phyloP scores from a whole-genome alignment of 2,797 vertebrate genomes.

The Adelosebastes latens region DNA sequence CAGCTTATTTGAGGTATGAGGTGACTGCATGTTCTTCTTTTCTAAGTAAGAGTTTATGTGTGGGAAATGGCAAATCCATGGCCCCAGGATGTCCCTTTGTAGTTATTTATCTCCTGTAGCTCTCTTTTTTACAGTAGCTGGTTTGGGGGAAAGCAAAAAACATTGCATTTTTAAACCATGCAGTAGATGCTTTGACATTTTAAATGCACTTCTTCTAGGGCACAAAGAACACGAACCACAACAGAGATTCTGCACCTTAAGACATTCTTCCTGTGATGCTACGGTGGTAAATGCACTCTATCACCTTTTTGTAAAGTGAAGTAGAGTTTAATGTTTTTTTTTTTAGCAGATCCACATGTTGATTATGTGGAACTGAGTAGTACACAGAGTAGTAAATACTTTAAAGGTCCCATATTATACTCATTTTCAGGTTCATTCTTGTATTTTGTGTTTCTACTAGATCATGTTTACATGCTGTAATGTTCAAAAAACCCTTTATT shows the following conservation, averaged over 20 bases:
- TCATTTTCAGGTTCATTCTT: too few relatives aligned
- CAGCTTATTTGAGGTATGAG: too few relatives aligned
- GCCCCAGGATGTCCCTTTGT: too few relatives aligned
- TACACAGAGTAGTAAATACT: not conserved
- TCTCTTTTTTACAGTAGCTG: not conserved
- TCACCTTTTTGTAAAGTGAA: too few relatives aligned
- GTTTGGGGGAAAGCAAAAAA: not conserved
- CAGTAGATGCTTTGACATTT: not conserved
- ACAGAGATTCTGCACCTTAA: not conserved
- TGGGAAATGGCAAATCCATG: too few relatives aligned
- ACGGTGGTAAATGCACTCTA: too few relatives aligned
- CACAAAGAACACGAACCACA: not conserved
- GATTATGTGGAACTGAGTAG: not conserved
- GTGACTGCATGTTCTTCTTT: not conserved
- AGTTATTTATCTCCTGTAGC: not conserved
- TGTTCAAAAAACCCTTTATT: too few relatives aligned
- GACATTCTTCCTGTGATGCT: not conserved
- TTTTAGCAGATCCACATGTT: not conserved
- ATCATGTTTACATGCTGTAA: too few relatives aligned
- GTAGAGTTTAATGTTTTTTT: not conserved
- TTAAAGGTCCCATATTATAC: too few relatives aligned
- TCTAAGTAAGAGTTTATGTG: not conserved
- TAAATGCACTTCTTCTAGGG: not conserved
- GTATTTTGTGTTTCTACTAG: too few relatives aligned
- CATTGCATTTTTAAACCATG: not conserved